These are phyloP conservation scores for Macquaria ambigua DNA, from an alignment of 2,113 vertebrate genomes.

Conservation along the genomic window DNA sequence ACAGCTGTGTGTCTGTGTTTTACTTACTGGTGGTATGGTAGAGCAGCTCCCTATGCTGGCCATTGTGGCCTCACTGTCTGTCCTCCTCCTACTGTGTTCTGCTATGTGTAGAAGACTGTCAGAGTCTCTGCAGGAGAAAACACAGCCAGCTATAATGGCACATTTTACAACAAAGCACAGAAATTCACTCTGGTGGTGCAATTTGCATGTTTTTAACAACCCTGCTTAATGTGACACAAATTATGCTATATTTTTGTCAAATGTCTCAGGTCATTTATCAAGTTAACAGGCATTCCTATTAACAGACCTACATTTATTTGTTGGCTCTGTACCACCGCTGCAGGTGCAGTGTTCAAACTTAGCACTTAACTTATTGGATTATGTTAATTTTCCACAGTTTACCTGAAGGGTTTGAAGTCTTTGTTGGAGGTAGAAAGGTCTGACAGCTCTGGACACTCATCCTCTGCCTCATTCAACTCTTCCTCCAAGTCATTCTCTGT, in stretches of 20 bases:
- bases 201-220: background rate
- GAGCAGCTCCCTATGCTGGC: conserved; percentile 90
- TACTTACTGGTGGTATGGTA: conserved; percentile 92
- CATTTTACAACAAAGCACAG: background rate
- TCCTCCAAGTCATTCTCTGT: conserved; percentile 43
- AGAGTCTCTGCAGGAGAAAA: conserved; percentile 84
- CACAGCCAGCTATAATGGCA: background rate
- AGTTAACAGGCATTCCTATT: background rate
- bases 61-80: conserved; percentile 87
- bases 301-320: background rate
- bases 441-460: conserved; percentile 85
- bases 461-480: conserved; percentile 72
- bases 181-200: background rate
- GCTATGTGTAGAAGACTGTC: conserved; percentile 78
- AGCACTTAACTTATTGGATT: background rate
- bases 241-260: background rate
- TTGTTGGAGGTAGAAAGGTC: conserved; percentile 83
- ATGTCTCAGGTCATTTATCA: background rate
- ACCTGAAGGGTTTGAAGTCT: conserved; percentile 87
- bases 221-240: background rate
- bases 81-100: conserved; percentile 87
- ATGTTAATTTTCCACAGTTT: conserved; percentile 11
- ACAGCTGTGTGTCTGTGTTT: conserved; percentile 5
- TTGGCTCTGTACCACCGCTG: background rate
- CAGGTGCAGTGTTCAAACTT: background rate